A percentile compares a stretch with the other conserved stretches of the same genome.
Conservation (phyloP, 2,113 vertebrate genomes). For the Hippocampus guttulatus region DNA sequence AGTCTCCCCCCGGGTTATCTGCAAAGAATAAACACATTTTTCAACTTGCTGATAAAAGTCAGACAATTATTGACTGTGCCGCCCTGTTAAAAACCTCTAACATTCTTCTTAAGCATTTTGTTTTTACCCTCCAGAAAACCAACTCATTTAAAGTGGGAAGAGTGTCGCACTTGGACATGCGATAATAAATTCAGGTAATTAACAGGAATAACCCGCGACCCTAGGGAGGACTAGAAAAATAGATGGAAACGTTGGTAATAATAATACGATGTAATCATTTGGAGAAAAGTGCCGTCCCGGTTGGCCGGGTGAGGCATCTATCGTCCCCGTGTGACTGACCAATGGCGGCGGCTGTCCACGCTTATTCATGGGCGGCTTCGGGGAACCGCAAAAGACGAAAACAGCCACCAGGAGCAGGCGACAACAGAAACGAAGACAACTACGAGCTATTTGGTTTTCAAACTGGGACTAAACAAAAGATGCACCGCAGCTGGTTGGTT, state of each 20-base stretch:
- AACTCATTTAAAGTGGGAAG: neutral
- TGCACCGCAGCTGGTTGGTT: neutral
- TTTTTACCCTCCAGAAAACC: neutral
- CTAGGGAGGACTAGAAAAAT: neutral
- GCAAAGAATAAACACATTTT: slow-evolving; percentile 27
- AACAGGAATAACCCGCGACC: neutral
- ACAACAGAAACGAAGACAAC: slow-evolving; percentile 3
- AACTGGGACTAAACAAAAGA: neutral
- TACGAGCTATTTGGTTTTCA: neutral
- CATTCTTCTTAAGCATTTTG: neutral
- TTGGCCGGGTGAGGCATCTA: slow-evolving; percentile 5
- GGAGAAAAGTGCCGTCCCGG: neutral
- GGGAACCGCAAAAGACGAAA: slow-evolving; percentile 33
- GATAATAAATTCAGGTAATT: neutral
- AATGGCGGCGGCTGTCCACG: slow-evolving; percentile 39
- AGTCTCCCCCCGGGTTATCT: slow-evolving; percentile 42
- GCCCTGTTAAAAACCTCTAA: neutral
- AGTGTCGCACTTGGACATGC: too few relatives aligned
- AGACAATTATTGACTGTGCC: neutral
- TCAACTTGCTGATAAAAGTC: neutral
- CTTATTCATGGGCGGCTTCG: slow-evolving; percentile 26
- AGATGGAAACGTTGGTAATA: neutral
- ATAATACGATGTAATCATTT: neutral
- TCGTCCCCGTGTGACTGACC: slow-evolving; percentile 28
- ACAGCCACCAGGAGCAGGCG: slow-evolving; percentile 16